Conservation (phyloP, 2,888 invertebrate genomes). For the Mylabris sibirica region DNA sequence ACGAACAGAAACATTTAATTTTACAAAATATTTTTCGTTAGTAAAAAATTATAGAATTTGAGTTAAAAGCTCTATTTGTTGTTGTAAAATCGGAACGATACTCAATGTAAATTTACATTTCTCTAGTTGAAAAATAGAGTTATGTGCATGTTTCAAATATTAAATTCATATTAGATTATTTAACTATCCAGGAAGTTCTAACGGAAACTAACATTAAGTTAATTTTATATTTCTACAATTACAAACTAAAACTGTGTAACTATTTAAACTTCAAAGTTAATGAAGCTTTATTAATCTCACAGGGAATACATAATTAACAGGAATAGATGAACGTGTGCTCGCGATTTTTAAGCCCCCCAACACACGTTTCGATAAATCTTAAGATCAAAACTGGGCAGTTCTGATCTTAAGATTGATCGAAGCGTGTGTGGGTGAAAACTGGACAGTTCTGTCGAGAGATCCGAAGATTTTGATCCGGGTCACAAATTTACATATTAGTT, state of each 20-base stretch:
- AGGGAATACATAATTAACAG: background rate
- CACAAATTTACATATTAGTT: too few species aligned
- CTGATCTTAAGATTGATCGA: too few species aligned
- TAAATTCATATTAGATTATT: background rate
- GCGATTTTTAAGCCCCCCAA: too few species aligned
- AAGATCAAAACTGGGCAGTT: too few species aligned
- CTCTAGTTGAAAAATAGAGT: background rate
- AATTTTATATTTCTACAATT: background rate
- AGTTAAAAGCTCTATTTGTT: too few species aligned
- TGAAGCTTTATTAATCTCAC: background rate
- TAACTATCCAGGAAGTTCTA: background rate
- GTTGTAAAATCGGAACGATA: too few species aligned
- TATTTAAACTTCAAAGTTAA: background rate
- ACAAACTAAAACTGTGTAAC: background rate
- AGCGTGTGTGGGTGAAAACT: too few species aligned
- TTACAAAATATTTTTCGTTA: background rate
- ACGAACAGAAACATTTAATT: conserved; percentile 11
- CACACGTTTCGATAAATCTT: too few species aligned
- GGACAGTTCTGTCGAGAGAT: too few species aligned
- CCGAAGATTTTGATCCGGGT: too few species aligned
- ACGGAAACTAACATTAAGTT: background rate
- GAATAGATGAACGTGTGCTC: too few species aligned
- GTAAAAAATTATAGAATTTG: background rate
- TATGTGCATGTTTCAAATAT: background rate
- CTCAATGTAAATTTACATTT: background rate